These are phyloP conservation scores for Morpho helenor DNA, from an alignment of 2,888 invertebrate genomes.

Conservation along the genomic window DNA sequence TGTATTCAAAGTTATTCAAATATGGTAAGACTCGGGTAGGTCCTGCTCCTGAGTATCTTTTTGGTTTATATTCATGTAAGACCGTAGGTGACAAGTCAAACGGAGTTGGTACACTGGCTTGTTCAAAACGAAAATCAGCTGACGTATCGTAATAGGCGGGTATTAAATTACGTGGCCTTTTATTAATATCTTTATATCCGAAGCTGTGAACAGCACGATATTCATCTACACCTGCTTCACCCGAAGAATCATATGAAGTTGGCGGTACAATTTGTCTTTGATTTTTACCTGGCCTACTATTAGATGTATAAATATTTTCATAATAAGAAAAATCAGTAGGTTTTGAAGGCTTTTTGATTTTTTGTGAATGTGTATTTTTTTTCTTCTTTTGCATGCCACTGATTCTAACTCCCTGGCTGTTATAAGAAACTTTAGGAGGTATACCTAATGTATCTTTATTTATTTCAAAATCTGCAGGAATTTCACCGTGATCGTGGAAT, in stretches of 20 bases:
- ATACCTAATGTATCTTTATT: conserved; percentile 49
- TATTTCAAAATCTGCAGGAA: conserved; percentile 55
- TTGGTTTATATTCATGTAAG: conserved; percentile 62
- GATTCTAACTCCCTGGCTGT: conserved; percentile 56
- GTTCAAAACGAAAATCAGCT: conserved; percentile 45
- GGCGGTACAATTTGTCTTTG: conserved; percentile 39
- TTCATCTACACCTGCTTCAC: conserved; percentile 43
- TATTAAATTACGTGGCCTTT: conserved; percentile 41
- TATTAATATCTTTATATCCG: conserved; percentile 48
- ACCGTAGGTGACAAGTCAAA: conserved; percentile 59
- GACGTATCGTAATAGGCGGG: conserved; percentile 43
- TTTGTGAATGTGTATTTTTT: conserved; percentile 48
- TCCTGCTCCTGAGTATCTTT: conserved; percentile 36
- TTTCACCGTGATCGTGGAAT: conserved; percentile 73
- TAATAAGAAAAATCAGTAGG: conserved; percentile 62
- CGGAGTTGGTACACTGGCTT: conserved; percentile 48
- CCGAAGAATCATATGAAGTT: conserved; percentile 29
- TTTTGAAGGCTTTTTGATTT: conserved; percentile 47
- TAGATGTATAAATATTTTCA: conserved; percentile 55
- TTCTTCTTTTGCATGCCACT: conserved; percentile 39
- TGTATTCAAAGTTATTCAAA: conserved; percentile 58
- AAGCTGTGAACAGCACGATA: conserved; percentile 52
- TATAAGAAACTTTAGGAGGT: conserved; percentile 60
- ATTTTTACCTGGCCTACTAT: conserved; percentile 41
- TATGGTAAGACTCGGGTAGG: conserved; percentile 37